These are phyloP conservation scores for Notocelia uddmanniana DNA, from an alignment of 2,888 invertebrate species.

Conservation along the genomic window DNA sequence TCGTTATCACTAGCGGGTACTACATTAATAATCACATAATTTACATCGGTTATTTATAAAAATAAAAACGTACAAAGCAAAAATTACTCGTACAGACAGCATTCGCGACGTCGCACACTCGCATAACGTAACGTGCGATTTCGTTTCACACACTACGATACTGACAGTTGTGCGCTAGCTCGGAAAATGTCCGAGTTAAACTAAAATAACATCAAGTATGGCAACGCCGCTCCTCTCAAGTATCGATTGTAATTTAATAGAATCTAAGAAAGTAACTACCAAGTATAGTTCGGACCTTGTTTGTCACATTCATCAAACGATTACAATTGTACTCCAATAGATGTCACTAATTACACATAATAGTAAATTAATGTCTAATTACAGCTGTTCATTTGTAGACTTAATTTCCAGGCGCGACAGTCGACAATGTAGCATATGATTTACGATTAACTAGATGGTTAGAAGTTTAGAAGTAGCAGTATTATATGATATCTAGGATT, in stretches of 20 bases:
- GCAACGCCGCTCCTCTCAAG: constrained; percentile 51
- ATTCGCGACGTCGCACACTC: constrained; percentile 85
- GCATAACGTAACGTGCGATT: constrained; percentile 80
- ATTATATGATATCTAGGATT: no score
- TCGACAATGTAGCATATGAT: constrained; percentile 4
- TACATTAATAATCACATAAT: constrained; percentile 77
- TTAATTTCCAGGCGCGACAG: constrained; percentile 24
- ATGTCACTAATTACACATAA: constrained; percentile 41
- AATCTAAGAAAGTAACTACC: background rate
- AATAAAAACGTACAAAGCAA: constrained; percentile 85
- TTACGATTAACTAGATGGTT: background rate
- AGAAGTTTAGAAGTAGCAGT: background rate
- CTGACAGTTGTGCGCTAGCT: constrained; percentile 67
- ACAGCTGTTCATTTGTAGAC: constrained; percentile 42
- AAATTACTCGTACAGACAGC: constrained; percentile 78
- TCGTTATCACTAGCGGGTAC: constrained; percentile 80
- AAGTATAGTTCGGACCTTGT: constrained; percentile 35
- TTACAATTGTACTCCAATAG: constrained; percentile 40
- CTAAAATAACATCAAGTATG: constrained; percentile 49
- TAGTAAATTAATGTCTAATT: constrained; percentile 41
- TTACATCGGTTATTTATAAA: constrained; percentile 79
- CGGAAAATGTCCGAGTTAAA: constrained; percentile 54
- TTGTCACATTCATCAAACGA: constrained; percentile 40
- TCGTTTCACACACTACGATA: constrained; percentile 71
- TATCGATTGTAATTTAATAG: constrained; percentile 33